Conservation (phyloP, 2,888 invertebrate species). For the Hesperia comma region DNA sequence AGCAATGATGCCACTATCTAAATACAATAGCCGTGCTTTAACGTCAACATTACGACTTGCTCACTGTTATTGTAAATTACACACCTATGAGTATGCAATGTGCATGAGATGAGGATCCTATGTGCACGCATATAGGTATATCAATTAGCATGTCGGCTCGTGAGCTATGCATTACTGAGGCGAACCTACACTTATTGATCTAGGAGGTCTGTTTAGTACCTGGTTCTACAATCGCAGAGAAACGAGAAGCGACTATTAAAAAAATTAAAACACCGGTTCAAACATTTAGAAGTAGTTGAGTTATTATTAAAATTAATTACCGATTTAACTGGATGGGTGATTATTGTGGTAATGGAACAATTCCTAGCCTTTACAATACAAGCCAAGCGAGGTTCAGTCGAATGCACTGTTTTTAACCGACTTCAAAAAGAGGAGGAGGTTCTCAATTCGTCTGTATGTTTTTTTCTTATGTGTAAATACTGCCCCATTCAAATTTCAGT, state of each 20-base stretch:
- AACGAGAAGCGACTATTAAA: not conserved
- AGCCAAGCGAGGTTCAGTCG: too few relatives aligned
- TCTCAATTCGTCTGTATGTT: too few relatives aligned
- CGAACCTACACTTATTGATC: constrained; percentile 41
- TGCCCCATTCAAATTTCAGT: too few relatives aligned
- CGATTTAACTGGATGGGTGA: too few relatives aligned
- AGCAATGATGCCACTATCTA: not conserved
- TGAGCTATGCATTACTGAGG: constrained; percentile 39
- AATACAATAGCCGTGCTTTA: not conserved
- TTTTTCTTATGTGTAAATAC: too few relatives aligned
- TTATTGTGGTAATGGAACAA: too few relatives aligned
- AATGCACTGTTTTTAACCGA: too few relatives aligned
- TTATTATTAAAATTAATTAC: too few relatives aligned
- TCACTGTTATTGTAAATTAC: constrained; percentile 21
- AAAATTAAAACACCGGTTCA: not conserved
- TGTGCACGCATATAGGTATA: constrained; percentile 19
- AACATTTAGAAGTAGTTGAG: too few relatives aligned
- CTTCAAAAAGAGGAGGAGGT: too few relatives aligned
- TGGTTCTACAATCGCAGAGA: not conserved
- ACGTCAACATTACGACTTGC: not conserved
- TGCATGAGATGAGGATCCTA: constrained; percentile 24
- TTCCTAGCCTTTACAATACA: too few relatives aligned
- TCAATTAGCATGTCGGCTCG: constrained; percentile 31
- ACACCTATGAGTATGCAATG: constrained; percentile 21
- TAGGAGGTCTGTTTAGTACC: constrained; percentile 28